Evolutionary conservation across 2,888 invertebrate species (phyloP), one percentile per base, ranked within the genome.

Genomic region (Trachelus tabidus): DNA sequence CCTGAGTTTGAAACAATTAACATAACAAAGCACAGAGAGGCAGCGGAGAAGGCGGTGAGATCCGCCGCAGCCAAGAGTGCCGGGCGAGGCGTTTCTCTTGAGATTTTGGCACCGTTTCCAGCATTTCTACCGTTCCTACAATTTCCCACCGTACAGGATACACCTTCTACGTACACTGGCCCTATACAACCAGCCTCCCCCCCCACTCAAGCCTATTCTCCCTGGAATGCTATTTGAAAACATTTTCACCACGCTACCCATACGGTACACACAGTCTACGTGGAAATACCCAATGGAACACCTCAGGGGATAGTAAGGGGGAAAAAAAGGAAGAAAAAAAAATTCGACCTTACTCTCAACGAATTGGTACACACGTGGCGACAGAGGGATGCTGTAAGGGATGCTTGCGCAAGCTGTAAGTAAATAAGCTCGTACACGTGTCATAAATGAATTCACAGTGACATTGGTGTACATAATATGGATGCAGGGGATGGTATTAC

Each of bases 1-100:
- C 85, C 83, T 79, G 88, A 90, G 90, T 90, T 90, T 89, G 87
- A 90, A 90, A 90, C 90, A 90, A 90, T 90, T 90, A 90, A 90
- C 90, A 90, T 90, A 89, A 90, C 89, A 90, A 90, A 89, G 89
- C 88, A 83, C 81, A 80, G 82, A 82, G 79, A 77, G 77, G 79
- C 78, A 76, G 81, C 75, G 77, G 76, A 79, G 76, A 77, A 81
- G 79, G 75, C 35, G 76, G 81, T 68, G 78, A 80, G 78, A 82
- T 80, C 77, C 78, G 79, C 79, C 80, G 81, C 78, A 77, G 80
- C 80, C 79, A 80, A 79, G 81, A 80, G 82, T 83, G 81, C 81
- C 82, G 77, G 81, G 34, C 31, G 71, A 76, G 84, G 83, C 84
- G 87, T 85, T 87, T 85, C 89, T 89, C 89, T 86, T 86, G 89